These are phyloP conservation scores for Tyria jacobaeae DNA, from an alignment of 2,888 invertebrate species.

Conservation along the genomic window DNA sequence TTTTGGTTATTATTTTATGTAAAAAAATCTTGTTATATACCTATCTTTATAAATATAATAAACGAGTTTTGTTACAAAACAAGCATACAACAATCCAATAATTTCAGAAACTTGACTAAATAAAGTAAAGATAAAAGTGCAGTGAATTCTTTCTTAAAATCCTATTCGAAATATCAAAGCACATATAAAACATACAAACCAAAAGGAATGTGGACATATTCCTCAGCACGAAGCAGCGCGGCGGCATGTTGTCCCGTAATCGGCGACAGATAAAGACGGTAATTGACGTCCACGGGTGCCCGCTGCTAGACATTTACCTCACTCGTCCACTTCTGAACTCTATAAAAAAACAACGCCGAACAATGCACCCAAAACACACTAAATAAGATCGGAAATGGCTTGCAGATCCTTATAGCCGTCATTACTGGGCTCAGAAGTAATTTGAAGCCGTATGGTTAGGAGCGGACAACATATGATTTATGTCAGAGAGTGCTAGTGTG, in stretches of 20 bases:
- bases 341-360: constrained; percentile 36
- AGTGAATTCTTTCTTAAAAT: constrained; percentile 1
- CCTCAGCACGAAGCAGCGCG: constrained; percentile 42
- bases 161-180: constrained; percentile 9
- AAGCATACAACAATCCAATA: not conserved
- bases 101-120: not conserved
- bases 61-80: no score
- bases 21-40: no score
- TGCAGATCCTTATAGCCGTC: constrained; percentile 64
- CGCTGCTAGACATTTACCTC: constrained; percentile 72
- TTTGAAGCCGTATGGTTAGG: constrained; percentile 81
- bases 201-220: constrained; percentile 43
- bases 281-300: constrained; percentile 78
- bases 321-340: constrained; percentile 67
- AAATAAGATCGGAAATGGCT: constrained; percentile 51
- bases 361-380: constrained; percentile 33
- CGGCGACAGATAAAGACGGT: constrained; percentile 69
- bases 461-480: constrained; percentile 81
- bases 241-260: constrained; percentile 53
- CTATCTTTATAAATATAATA: no score
- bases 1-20: no score
- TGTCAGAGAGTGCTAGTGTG: constrained; percentile 61
- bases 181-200: constrained; percentile 31
- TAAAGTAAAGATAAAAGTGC: not conserved
- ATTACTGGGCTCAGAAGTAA: constrained; percentile 77